Evolutionary conservation across 2,888 invertebrate genomes (phyloP).

Genomic region (Lathronympha strigana): DNA sequence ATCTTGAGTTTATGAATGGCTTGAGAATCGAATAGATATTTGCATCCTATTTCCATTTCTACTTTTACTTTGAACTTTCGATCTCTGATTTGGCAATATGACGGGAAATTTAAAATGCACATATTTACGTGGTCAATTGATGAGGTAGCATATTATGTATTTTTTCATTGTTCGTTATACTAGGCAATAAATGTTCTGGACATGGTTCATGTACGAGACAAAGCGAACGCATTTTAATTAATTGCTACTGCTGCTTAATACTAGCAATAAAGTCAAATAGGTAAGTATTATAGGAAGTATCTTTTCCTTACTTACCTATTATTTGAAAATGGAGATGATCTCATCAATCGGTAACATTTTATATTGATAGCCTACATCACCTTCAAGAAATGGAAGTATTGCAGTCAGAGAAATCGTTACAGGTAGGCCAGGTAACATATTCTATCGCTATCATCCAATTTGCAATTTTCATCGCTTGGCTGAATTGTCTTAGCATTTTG

Average conservation of each 20-base stretch:
- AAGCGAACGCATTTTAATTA: not conserved
- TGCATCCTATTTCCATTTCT: constrained; percentile 63
- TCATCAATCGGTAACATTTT: constrained; percentile 3
- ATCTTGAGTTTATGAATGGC: too few relatives aligned
- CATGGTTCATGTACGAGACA: too few relatives aligned
- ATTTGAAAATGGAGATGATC: not conserved
- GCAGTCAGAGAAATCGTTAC: constrained; percentile 30
- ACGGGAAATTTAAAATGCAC: constrained; percentile 24
- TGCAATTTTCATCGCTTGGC: constrained; percentile 53
- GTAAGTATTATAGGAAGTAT: not conserved
- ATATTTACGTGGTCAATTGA: not conserved
- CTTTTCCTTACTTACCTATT: not conserved
- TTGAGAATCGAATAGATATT: constrained; percentile 59
- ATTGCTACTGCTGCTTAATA: not conserved
- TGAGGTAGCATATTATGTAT: not conserved
- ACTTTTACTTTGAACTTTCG: constrained; percentile 74
- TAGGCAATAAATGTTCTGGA: not conserved
- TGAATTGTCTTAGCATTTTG: constrained; percentile 48
- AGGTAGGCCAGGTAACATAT: constrained; percentile 38
- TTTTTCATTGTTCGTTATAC: not conserved
- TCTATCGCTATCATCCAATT: constrained; percentile 39
- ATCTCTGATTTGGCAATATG: constrained; percentile 50
- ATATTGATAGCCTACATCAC: not conserved
- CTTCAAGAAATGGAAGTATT: not conserved
- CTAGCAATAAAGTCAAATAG: not conserved